These are phyloP conservation scores for Ochropleura leucogaster DNA, from an alignment of 2,888 invertebrate species.

Conservation along the genomic window DNA sequence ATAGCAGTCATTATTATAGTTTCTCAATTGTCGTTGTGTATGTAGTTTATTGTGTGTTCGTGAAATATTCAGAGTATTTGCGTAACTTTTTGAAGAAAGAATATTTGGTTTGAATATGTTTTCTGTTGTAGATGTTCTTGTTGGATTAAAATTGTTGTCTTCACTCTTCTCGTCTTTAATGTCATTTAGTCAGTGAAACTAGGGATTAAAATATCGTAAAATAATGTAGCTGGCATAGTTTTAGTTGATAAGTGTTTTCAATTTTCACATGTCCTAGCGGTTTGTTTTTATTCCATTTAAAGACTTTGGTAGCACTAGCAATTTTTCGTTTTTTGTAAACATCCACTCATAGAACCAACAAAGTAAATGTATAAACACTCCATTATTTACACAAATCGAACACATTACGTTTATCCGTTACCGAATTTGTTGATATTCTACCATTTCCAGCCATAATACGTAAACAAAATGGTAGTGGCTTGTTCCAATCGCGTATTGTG, in stretches of 20 bases:
- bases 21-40: constrained; percentile 53
- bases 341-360: not conserved
- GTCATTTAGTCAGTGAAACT: not conserved
- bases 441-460: constrained; percentile 44
- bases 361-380: constrained; percentile 16
- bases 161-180: not conserved
- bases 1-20: constrained; percentile 58
- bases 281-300: not conserved
- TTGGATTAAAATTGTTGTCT: not conserved
- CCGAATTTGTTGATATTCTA: constrained; percentile 39
- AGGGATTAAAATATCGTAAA: not conserved
- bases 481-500: constrained; percentile 60
- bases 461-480: constrained; percentile 44
- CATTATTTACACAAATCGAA: constrained; percentile 31
- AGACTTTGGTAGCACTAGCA: not conserved
- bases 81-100: constrained; percentile 42
- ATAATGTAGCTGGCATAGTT: not conserved
- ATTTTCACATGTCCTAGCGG: not conserved
- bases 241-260: not conserved
- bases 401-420: constrained; percentile 38
- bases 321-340: not conserved
- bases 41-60: constrained; percentile 41
- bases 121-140: constrained; percentile 15
- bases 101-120: constrained; percentile 27
- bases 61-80: constrained; percentile 28